phyloP scores from a whole-genome alignment of 92 coral and sea anemone genomes.

The Heliopora coerulea region DNA sequence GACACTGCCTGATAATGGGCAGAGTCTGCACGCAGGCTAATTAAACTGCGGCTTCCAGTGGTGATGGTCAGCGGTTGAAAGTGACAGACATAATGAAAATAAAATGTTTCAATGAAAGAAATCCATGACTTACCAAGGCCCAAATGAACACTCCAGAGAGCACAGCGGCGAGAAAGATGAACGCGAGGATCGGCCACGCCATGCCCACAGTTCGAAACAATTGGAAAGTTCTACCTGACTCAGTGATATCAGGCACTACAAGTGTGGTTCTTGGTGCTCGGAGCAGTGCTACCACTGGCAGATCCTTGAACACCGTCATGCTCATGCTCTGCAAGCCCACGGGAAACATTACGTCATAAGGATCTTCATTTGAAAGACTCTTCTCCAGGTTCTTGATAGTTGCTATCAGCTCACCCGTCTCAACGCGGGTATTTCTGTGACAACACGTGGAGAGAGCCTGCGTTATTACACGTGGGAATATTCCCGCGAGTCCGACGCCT shows the following conservation, averaged over 20 bases:
- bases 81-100: too few relatives aligned
- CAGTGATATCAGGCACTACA: constrained; percentile 68
- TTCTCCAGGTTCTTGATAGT: constrained; percentile 73
- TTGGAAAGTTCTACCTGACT: constrained; percentile 68
- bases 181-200: constrained; percentile 94
- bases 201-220: constrained; percentile 72
- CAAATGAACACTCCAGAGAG: constrained; percentile 93
- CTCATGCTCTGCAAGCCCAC: constrained; percentile 68
- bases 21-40: too few relatives aligned
- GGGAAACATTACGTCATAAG: constrained; percentile 87
- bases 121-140: constrained; percentile 71
- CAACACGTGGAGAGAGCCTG: constrained; percentile 80
- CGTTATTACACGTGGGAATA: constrained; percentile 81
- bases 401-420: constrained; percentile 59
- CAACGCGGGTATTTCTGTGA: constrained; percentile 51
- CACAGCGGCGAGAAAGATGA: constrained; percentile 90
- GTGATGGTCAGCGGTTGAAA: too few relatives aligned
- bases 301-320: constrained; percentile 64
- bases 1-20: too few relatives aligned
- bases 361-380: constrained; percentile 54
- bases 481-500: constrained; percentile 78
- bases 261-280: constrained; percentile 89
- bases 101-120: neutral
- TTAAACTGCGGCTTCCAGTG: too few relatives aligned
- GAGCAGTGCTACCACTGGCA: constrained; percentile 75